Conservation (phyloP, 2,888 invertebrate species). For the Andrena bucephala region DNA sequence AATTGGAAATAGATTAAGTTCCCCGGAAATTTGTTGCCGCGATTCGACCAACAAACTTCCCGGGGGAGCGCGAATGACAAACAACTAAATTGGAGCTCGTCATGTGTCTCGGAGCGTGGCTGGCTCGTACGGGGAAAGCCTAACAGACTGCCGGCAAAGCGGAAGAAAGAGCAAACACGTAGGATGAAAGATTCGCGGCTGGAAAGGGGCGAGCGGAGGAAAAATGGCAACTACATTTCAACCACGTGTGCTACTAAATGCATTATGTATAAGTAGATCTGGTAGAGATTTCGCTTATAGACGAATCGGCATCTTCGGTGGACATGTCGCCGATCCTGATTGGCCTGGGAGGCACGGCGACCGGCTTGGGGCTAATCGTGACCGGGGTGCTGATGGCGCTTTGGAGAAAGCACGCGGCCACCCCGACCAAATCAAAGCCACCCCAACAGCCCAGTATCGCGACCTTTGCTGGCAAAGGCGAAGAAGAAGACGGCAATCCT, state of each 20-base stretch:
- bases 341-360: constrained; percentile 83
- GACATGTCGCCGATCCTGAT: constrained; percentile 84
- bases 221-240: not conserved
- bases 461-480: constrained; percentile 79
- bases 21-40: constrained; percentile 29
- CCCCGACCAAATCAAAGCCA: constrained; percentile 77
- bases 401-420: constrained; percentile 82
- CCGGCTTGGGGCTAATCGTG: constrained; percentile 83
- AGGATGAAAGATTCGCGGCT: not conserved
- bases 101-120: constrained; percentile 25
- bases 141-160: not conserved
- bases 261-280: constrained; percentile 48
- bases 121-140: constrained; percentile 18
- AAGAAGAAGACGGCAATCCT: constrained; percentile 83
- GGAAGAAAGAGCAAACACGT: not conserved
- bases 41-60: constrained; percentile 27
- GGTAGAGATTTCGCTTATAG: constrained; percentile 71
- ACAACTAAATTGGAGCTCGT: constrained; percentile 58
- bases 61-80: constrained; percentile 31
- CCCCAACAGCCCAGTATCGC: constrained; percentile 79
- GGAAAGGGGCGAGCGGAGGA: too few relatives aligned
- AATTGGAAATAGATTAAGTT: constrained; percentile 63
- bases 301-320: constrained; percentile 81
- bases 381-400: constrained; percentile 83
- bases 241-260: not conserved